A percentile compares a stretch with the other conserved stretches of the same genome.
Evolutionary conservation across 2,113 vertebrate species (phyloP).

Genomic region (Saccopteryx leptura): DNA sequence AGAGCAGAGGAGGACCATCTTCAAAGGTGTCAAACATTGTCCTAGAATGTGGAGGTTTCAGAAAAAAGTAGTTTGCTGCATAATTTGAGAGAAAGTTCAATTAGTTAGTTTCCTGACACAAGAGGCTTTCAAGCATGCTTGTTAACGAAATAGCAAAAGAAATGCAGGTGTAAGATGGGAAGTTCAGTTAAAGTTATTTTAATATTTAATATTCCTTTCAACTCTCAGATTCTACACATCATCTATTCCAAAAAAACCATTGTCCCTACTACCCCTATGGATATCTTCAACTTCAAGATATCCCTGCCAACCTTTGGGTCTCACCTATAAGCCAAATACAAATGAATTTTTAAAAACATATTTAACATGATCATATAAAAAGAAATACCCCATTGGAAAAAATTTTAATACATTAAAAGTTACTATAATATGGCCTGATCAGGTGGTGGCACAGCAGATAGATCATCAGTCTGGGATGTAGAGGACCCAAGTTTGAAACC

Average conservation of each 20-base stretch:
- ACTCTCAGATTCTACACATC: not conserved
- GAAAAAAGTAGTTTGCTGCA: not conserved
- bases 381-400: not conserved
- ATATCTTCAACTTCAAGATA: not conserved
- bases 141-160: not conserved
- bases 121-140: not conserved
- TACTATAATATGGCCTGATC: not conserved
- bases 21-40: not conserved
- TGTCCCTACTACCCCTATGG: not conserved
- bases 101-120: not conserved
- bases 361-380: slow-evolving; percentile 25
- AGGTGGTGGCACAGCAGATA: too few species aligned
- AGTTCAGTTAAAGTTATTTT: not conserved
- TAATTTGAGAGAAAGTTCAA: slow-evolving; percentile 36
- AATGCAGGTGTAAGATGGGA: not conserved
- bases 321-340: not conserved
- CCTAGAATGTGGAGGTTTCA: not conserved
- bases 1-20: not conserved
- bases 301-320: not conserved
- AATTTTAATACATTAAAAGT: not conserved
- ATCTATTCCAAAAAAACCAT: not conserved
- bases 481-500: too few species aligned
- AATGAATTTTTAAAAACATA: not conserved
- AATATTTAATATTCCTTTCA: not conserved
- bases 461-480: too few species aligned